Evolutionary conservation across 2,797 vertebrate genomes (phyloP), one percentile per base, ranked within the genome.

Genomic region (Falco naumanni): DNA sequence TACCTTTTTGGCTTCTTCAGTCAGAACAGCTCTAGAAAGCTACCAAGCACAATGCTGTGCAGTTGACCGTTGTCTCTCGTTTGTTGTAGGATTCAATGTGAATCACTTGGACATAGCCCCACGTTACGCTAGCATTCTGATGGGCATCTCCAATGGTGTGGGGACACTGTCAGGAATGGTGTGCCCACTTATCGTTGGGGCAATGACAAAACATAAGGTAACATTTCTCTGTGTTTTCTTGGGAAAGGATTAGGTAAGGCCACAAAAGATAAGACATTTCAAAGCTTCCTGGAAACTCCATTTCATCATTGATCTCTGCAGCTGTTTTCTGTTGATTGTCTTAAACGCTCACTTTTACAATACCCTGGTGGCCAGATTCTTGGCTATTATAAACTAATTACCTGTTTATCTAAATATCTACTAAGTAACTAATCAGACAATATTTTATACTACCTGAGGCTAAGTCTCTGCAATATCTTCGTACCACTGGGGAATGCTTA

Each of bases 71-170:
- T 84, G 39, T 47, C 50, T 95, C 76, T 63, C 75, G 15, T 89
- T 80, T 90, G 57, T 80, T 75, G n/a, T 65, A 99, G 99, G 99
- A 93, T 99, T 99, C 96, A 99, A 99, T 9, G 99, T 99, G 83
- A 99, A 99, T 95, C 99, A 99, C 95, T 95, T 99, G 97, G 99
- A 99, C 95, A 99, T 99, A 83, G 99, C 99, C 53, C 99, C 99
- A 8, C 99, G 99, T 59, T 99, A 99, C 2, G 99, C 99, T 97
- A 99, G 99, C 95, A 99, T 99, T 93, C 98, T 99, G 93, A 99
- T 99, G 99, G 99, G 99, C 8, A 99, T 99, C 95, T 99, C 99
- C 57, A 99, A 99, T 0, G 99, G 99, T 0, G 99, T 99, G 76
- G 99, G 99, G 50, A 99, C 99, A 0, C 98, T 99, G 66, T 99